A percentile compares a stretch with the other conserved stretches of the same genome.
These are phyloP conservation scores for Aphelocoma californica DNA, from an alignment of 2,797 vertebrate genomes.

Conservation along the genomic window DNA sequence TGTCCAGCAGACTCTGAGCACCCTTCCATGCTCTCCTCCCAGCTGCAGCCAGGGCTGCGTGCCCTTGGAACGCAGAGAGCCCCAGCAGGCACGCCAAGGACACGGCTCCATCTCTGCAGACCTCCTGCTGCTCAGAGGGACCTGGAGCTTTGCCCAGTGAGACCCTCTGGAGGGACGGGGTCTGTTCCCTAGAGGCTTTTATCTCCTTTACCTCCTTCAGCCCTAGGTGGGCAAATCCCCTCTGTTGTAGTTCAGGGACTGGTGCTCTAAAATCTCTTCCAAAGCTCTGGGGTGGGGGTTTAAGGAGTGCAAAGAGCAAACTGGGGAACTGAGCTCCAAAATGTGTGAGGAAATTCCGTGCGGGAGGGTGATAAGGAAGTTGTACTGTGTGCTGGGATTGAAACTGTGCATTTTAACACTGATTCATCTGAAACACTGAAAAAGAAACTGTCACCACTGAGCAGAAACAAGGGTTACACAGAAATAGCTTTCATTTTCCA, in stretches of 20 bases:
- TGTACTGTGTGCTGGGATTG: accelerated
- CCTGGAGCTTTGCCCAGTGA: background rate
- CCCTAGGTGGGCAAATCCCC: background rate
- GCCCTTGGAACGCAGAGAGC: background rate
- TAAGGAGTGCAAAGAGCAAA: background rate
- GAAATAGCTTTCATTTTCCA: background rate
- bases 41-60: accelerated
- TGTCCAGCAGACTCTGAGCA: background rate
- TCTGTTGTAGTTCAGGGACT: accelerated
- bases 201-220: background rate
- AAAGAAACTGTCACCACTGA: background rate
- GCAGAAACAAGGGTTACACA: background rate
- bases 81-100: accelerated
- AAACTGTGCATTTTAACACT: background rate
- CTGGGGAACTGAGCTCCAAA: background rate
- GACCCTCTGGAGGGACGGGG: accelerated
- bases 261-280: background rate
- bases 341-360: background rate
- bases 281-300: background rate
- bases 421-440: background rate
- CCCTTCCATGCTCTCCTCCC: background rate
- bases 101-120: background rate
- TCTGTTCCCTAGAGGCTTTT: background rate
- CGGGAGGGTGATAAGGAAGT: background rate
- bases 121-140: background rate